A percentile compares a stretch with the other conserved stretches of the same genome.
These are phyloP conservation scores for Quadroppia sp. DNA, from an alignment of 2,888 invertebrate species.

Conservation along the genomic window DNA sequence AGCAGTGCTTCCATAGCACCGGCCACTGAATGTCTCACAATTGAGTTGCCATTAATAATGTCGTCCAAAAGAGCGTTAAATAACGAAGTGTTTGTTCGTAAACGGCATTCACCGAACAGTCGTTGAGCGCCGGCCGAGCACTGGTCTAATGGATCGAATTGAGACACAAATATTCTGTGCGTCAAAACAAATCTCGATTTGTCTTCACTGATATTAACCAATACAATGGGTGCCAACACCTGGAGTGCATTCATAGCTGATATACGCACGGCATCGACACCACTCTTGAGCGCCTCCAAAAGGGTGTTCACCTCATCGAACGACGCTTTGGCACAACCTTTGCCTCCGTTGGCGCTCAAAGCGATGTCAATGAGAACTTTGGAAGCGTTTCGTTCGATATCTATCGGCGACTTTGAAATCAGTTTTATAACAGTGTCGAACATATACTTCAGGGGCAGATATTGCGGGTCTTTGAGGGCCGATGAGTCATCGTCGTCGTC, in stretches of 20 bases:
- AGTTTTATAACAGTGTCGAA: constrained; percentile 72
- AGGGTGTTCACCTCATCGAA: constrained; percentile 70
- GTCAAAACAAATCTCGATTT: constrained; percentile 62
- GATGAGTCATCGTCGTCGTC: constrained; percentile 34
- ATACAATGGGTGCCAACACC: constrained; percentile 59
- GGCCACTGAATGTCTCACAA: constrained; percentile 38
- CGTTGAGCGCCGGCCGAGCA: constrained; percentile 51
- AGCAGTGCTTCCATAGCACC: constrained; percentile 46
- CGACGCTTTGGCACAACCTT: constrained; percentile 62
- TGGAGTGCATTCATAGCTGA: constrained; percentile 58
- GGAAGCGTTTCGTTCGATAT: constrained; percentile 65
- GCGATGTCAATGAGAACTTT: constrained; percentile 76
- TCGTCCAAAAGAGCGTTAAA: constrained; percentile 39
- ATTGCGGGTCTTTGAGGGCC: constrained; percentile 64
- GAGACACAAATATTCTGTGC: constrained; percentile 75
- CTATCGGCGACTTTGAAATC: constrained; percentile 57
- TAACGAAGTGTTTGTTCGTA: constrained; percentile 16
- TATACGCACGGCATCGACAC: constrained; percentile 66
- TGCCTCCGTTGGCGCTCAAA: constrained; percentile 65
- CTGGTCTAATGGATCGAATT: constrained; percentile 71
- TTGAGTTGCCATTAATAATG: constrained; percentile 20
- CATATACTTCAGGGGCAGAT: constrained; percentile 76
- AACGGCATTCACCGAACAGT: constrained; percentile 56
- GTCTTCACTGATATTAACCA: constrained; percentile 62
- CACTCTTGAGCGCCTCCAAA: constrained; percentile 70